These are phyloP conservation scores for Albula goreensis DNA, from an alignment of 2,113 vertebrate species.

Conservation along the genomic window DNA sequence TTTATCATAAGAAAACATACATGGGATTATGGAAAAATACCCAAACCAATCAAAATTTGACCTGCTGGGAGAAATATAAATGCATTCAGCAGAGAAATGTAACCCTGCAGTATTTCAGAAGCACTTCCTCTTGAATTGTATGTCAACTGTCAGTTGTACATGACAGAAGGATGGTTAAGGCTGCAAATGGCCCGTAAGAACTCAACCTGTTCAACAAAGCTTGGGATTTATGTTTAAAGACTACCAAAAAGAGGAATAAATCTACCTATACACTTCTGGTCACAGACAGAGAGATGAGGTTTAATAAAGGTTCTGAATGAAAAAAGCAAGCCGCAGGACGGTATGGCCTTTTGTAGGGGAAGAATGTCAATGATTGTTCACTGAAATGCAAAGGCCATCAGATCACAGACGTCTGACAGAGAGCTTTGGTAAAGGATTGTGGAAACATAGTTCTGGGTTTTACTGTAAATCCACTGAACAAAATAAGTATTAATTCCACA, in stretches of 20 bases:
- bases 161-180: background rate
- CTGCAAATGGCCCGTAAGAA: background rate
- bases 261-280: background rate
- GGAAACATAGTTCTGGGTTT: too few relatives aligned
- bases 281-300: background rate
- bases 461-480: too few relatives aligned
- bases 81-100: too few relatives aligned
- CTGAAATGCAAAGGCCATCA: too few relatives aligned
- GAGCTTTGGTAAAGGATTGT: too few relatives aligned
- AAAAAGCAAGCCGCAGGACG: too few relatives aligned
- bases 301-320: background rate
- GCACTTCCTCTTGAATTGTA: background rate
- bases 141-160: background rate
- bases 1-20: background rate
- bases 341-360: too few relatives aligned
- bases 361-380: too few relatives aligned
- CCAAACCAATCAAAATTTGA: background rate
- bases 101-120: background rate
- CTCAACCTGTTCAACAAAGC: background rate
- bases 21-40: background rate
- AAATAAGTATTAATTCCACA: too few relatives aligned
- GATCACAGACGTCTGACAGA: too few relatives aligned
- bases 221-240: background rate
- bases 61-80: too few relatives aligned
- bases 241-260: background rate